Evolutionary conservation across 1,140 invertebrate genomes (phyloP).

Genomic region (Neodiprion virginianus): DNA sequence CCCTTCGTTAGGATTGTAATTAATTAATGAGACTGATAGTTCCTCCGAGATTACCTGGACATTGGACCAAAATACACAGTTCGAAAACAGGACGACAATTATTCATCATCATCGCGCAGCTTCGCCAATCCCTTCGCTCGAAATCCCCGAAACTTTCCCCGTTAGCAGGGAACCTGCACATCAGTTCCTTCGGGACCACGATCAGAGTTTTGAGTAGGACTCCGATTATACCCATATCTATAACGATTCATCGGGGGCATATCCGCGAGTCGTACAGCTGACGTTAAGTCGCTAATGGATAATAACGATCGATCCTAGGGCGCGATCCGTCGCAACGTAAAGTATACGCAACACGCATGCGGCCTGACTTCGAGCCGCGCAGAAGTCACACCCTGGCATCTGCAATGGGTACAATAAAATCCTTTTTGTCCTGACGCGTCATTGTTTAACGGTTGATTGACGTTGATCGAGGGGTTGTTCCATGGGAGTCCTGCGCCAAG

Average conservation of each 20-base stretch:
- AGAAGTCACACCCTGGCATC: slow-evolving; percentile 44
- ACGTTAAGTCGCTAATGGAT: not conserved
- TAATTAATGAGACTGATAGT: not conserved
- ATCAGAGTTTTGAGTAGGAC: not conserved
- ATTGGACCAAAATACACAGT: not conserved
- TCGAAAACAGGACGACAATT: not conserved
- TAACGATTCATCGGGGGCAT: not conserved
- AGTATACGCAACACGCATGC: too few species aligned
- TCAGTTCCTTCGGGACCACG: not conserved
- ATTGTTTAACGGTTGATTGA: slow-evolving; percentile 58
- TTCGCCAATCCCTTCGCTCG: not conserved
- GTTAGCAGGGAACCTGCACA: not conserved
- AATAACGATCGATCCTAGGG: not conserved
- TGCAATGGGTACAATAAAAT: slow-evolving; percentile 52
- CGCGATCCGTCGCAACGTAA: too few species aligned
- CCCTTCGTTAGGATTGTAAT: not conserved
- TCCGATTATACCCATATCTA: not conserved
- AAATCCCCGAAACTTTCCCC: not conserved
- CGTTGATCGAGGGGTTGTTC: slow-evolving; percentile 52
- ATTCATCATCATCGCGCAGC: not conserved
- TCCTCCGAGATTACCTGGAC: not conserved
- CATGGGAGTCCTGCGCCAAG: not conserved
- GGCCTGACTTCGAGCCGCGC: too few species aligned
- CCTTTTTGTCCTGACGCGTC: slow-evolving; percentile 51
- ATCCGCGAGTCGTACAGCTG: not conserved